These are phyloP conservation scores for Diuraphis noxia DNA, from an alignment of 1,140 invertebrate species.

Conservation along the genomic window DNA sequence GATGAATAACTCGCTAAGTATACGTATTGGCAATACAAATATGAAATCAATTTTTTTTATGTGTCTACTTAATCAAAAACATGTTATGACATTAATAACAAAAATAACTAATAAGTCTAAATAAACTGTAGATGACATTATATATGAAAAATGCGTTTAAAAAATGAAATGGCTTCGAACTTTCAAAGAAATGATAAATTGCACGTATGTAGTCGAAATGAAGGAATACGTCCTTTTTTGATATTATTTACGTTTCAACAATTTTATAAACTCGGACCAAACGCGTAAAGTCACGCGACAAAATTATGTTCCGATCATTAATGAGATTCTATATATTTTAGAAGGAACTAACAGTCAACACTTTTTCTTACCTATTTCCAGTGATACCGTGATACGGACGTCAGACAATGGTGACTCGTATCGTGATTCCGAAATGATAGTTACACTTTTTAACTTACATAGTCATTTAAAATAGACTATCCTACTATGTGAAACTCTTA, in stretches of 20 bases:
- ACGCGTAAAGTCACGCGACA: background rate
- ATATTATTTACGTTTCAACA: background rate
- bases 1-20: background rate
- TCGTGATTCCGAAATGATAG: background rate
- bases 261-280: background rate
- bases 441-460: too few species aligned
- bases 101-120: background rate
- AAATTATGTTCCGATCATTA: background rate
- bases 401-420: background rate
- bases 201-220: background rate
- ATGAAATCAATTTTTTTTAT: background rate
- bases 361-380: background rate
- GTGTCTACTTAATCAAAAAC: background rate
- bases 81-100: background rate
- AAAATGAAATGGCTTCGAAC: constrained; percentile 6
- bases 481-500: too few species aligned
- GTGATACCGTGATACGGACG: background rate
- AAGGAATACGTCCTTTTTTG: background rate
- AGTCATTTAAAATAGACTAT: too few species aligned
- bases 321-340: background rate
- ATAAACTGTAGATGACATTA: background rate
- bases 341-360: background rate
- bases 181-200: background rate
- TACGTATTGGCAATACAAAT: background rate
- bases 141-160: background rate